Conservation (phyloP, 2,888 invertebrate genomes). For the Escarpia spicata region DNA sequence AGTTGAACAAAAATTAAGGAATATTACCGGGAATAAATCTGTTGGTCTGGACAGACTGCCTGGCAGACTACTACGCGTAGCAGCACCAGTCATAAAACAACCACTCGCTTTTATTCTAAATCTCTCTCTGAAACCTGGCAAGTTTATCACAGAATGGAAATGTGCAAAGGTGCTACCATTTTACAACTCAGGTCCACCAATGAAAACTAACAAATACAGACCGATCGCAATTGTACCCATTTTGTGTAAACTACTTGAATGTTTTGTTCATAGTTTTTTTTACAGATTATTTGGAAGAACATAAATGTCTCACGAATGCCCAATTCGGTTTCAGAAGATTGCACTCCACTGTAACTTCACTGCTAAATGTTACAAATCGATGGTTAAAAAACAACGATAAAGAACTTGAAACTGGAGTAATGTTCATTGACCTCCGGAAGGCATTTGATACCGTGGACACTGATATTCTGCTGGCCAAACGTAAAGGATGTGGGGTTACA, state of each 20-base stretch:
- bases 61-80: too few species aligned
- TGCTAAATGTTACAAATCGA: background rate
- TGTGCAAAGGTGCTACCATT: too few species aligned
- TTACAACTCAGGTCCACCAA: too few species aligned
- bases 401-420: background rate
- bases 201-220: background rate
- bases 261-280: slow-evolving; percentile 1
- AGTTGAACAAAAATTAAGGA: too few species aligned
- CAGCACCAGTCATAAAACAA: too few species aligned
- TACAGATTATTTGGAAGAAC: background rate
- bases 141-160: too few species aligned
- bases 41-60: too few species aligned
- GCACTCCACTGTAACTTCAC: background rate
- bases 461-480: too few species aligned
- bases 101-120: too few species aligned
- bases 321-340: background rate
- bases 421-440: background rate
- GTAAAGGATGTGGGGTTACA: background rate
- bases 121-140: too few species aligned
- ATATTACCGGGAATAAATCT: too few species aligned
- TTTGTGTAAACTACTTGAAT: background rate
- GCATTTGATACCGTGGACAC: too few species aligned
- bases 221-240: background rate
- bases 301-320: background rate
- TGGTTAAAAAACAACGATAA: background rate